Percentiles rank a stretch among this genome's conserved stretches.
phyloP scores from a whole-genome alignment of 2,888 invertebrate genomes.

The Meteorus colon region DNA sequence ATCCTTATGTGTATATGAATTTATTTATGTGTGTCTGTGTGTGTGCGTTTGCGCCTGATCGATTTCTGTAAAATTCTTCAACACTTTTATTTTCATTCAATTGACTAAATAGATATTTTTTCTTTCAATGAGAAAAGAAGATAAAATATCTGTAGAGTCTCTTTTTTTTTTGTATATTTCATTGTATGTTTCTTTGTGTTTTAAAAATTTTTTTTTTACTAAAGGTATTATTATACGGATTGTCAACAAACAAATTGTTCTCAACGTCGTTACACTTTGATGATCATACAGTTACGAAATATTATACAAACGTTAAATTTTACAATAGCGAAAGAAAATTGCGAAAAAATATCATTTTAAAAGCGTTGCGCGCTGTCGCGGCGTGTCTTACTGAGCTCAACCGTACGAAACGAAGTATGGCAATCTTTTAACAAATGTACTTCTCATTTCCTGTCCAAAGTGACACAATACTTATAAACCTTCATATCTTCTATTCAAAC shows the following conservation, averaged over 20 bases:
- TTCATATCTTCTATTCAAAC: not conserved
- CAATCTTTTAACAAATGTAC: constrained; percentile 28
- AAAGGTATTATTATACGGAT: constrained; percentile 10
- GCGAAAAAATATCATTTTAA: constrained; percentile 29
- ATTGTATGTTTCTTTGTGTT: not conserved
- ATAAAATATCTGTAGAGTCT: not conserved
- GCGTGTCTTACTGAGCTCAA: constrained; percentile 18
- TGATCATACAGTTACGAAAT: constrained; percentile 37
- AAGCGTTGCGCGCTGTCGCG: constrained; percentile 1
- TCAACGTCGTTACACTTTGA: constrained; percentile 34
- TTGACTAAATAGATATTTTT: not conserved
- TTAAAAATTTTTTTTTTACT: not conserved
- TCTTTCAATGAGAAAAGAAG: too few relatives aligned
- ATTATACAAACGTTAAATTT: constrained; percentile 35
- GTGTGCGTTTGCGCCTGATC: constrained; percentile 5
- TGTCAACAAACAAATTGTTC: constrained; percentile 10
- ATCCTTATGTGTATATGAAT: not conserved
- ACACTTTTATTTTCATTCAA: constrained; percentile 9
- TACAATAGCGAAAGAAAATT: constrained; percentile 32
- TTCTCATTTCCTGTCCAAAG: constrained; percentile 25
- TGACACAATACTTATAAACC: constrained; percentile 22
- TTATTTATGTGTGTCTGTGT: not conserved
- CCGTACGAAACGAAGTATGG: constrained; percentile 26
- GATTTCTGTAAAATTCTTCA: constrained; percentile 1
- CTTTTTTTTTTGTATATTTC: not conserved